Conservation (phyloP, 2,113 vertebrate genomes). For the Mormyrus lacerda region DNA sequence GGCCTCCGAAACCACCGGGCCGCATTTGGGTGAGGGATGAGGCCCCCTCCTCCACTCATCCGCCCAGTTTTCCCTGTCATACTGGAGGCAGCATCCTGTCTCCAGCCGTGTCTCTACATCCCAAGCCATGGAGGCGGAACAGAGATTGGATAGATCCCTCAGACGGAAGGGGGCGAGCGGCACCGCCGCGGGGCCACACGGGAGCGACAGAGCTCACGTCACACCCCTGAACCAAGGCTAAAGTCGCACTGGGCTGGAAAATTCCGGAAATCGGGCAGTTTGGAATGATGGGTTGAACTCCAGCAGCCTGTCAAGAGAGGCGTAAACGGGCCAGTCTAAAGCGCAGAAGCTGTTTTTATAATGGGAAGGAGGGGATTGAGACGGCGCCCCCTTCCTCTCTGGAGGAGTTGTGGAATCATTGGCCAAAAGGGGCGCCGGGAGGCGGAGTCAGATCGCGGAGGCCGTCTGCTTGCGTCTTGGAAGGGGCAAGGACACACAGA, state of each 20-base stretch:
- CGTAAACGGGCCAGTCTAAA: not conserved
- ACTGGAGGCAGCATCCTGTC: not conserved
- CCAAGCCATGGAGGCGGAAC: not conserved
- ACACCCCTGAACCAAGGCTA: not conserved
- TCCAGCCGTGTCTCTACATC: not conserved
- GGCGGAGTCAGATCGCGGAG: not conserved
- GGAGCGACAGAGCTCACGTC: not conserved
- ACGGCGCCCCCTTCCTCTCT: not conserved
- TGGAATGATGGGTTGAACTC: not conserved
- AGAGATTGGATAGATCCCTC: not conserved
- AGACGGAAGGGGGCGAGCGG: not conserved
- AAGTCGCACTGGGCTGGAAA: not conserved
- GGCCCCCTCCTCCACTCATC: not conserved
- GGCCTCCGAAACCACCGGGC: not conserved
- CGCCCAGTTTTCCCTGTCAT: not conserved
- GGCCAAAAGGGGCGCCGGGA: constrained; percentile 31
- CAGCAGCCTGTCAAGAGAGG: not conserved
- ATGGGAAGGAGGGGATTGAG: not conserved
- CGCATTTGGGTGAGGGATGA: not conserved
- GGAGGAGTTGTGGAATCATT: constrained; percentile 59
- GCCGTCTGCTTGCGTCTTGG: not conserved
- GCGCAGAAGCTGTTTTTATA: not conserved
- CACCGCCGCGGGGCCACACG: too few species aligned
- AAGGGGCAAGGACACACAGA: not conserved
- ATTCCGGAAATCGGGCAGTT: not conserved